Base-by-base conservation (phyloP, 2,113 vertebrate genomes). In the Thinocorus orbignyianus region DNA sequence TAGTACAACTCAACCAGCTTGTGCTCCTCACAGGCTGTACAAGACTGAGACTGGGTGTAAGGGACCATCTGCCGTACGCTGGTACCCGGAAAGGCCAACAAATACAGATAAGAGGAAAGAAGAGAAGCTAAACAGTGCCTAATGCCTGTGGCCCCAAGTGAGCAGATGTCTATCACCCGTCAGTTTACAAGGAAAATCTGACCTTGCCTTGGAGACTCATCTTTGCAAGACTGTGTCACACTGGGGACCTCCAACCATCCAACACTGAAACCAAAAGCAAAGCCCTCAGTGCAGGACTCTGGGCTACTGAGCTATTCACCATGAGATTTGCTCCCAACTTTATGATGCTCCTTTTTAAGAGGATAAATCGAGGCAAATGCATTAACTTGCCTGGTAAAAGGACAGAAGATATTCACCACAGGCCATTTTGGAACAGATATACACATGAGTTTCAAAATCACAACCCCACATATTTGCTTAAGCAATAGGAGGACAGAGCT, bases 111-210 rank as follows among this genome's bases (percentile, higher is more conserved):
- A 44, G 12, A 58, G n/a, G 17, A 42, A 65, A 54, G 49, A 33
- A 11, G 17, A 49, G 35, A 70, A 86, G 25, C 1, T 26, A 13
- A 80, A 42, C 5, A 8, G 31, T 12, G n/a, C 14, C 25, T 7
- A 41, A 51, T 0, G 1, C n/a, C 46, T 72, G 35, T 13, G 26
- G 20, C 7, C 19, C 3, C 39, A 30, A 11, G 33, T 2, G 5
- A 71, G 58, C 4, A 6, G 18, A 17, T 4, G 25, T 7, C 52
- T n/a, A 12, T 44, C 39, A 70, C 12, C 54, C 69, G 30, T 3
- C 31, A 22, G 12, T 6, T 83, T 20, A 30, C 35, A 28, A n/a
- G 19, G 64, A 65, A 64, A 15, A 17, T 22, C 35, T n/a, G 23
- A 5, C 28, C 1, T 0, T 8, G 20, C 10, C n/a, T 41, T 26